These are phyloP conservation scores for Homarus americanus DNA, from an alignment of 1,140 invertebrate species.

Conservation along the genomic window DNA sequence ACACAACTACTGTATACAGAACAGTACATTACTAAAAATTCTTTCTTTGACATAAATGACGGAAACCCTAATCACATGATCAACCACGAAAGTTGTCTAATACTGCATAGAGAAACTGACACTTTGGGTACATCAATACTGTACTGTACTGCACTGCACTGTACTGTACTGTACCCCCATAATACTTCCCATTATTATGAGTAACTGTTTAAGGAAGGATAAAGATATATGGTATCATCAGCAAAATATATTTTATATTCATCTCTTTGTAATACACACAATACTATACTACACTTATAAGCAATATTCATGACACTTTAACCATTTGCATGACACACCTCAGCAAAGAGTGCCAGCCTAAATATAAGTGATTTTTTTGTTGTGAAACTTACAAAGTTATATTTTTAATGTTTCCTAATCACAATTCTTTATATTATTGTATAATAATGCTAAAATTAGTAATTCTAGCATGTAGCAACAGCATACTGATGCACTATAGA, in stretches of 20 bases:
- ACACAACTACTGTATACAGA: too few relatives aligned
- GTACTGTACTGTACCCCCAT: too few relatives aligned
- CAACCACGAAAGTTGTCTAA: too few relatives aligned
- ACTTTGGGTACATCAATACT: too few relatives aligned
- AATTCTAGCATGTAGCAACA: too few relatives aligned
- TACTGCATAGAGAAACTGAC: too few relatives aligned
- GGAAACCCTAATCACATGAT: too few relatives aligned
- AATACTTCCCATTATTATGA: too few relatives aligned
- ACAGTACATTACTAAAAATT: too few relatives aligned
- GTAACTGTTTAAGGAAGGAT: not conserved
- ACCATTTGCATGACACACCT: not conserved
- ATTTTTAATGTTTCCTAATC: not conserved
- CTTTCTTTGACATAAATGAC: too few relatives aligned
- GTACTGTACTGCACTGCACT: too few relatives aligned
- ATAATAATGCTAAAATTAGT: not conserved
- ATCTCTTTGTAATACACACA: constrained; percentile 16
- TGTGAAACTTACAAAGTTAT: not conserved
- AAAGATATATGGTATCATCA: not conserved
- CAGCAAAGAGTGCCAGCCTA: not conserved
- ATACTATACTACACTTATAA: not conserved
- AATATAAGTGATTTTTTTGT: not conserved
- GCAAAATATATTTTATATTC: constrained; percentile 27
- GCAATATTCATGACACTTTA: not conserved
- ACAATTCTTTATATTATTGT: not conserved
- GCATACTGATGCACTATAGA: too few relatives aligned